Base-by-base conservation (phyloP, 2,113 vertebrate species). In the Tachycineta bicolor region DNA sequence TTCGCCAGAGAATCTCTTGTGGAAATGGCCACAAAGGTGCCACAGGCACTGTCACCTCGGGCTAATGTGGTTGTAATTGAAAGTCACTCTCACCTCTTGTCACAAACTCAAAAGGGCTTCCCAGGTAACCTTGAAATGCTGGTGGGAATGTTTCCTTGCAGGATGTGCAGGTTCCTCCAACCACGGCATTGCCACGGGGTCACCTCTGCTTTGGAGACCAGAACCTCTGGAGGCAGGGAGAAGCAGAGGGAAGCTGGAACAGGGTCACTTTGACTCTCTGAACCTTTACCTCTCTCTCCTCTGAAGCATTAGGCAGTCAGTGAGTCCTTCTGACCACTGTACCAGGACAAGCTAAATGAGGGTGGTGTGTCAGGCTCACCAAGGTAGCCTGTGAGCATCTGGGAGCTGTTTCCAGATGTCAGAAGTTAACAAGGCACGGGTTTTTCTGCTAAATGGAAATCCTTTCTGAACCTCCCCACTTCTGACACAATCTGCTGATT, bases 361-460 rank as follows among this genome's bases (percentile, higher is more conserved):
- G 69, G 31, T n/a, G 52, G 13, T 77, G 55, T 76, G 49, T 70
- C 80, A 69, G 80, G 44, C 28, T 23, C 15, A n/a, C 69, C 80
- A 52, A 62, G 86, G 88, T 34, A 75, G 37, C 49, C 79, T 39
- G 37, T 0, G 5, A 94, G 67, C 74, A 71, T 31, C 86, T 95
- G 89, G 71, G 73, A 94, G 77, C 58, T 69, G 14, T 79, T 89
- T 87, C 37, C 81, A 65, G 58, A 58, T 85, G 65, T 76, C 89
- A 85, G 37, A 79, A 87, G 74, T 78, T 85, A 96, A 96, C 77
- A 89, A 93, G 78, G 78, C 46, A 18, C 74, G 37, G 65, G 49
- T 62, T 89, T 23, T 87, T 69, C 80, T 80, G 77, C 74, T 82
- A 76, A 82, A 89, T 64, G 58, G 91, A 91, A 93, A 94, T 85